Percentiles rank a stretch among this genome's conserved stretches.
These are phyloP conservation scores for Sparus aurata DNA, from an alignment of 2,797 vertebrate species.

Conservation along the genomic window DNA sequence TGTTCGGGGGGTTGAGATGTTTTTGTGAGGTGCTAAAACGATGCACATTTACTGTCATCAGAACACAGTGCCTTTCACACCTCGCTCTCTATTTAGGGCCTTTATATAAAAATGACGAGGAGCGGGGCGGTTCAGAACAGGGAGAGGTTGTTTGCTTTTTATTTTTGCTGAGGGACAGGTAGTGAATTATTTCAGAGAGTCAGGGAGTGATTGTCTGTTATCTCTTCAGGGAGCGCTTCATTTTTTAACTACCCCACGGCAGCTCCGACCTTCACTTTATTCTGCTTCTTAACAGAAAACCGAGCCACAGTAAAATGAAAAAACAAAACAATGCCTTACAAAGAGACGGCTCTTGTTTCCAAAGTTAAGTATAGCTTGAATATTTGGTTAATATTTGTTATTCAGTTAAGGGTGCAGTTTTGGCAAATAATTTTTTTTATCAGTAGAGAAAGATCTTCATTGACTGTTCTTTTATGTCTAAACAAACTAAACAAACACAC, in stretches of 20 bases:
- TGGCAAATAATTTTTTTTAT: too few species aligned
- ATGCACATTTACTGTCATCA: conserved; percentile 13
- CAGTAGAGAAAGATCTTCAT: too few species aligned
- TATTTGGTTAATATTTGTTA: neutral
- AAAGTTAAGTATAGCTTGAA: neutral
- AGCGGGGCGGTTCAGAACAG: neutral
- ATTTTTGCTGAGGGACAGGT: neutral
- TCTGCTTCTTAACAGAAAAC: neutral
- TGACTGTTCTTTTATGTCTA: too few species aligned
- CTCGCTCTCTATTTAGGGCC: neutral
- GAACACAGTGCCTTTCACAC: conserved; percentile 16
- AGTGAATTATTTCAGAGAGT: neutral
- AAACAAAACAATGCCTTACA: neutral
- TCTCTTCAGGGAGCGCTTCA: neutral
- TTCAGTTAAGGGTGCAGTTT: neutral
- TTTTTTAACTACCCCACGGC: neutral
- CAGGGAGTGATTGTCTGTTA: neutral
- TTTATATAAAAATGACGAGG: neutral
- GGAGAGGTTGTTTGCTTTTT: neutral
- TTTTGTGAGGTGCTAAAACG: conserved; percentile 31
- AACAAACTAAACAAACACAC: too few species aligned
- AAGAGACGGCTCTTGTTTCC: neutral
- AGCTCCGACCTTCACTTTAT: neutral
- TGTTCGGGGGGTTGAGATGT: conserved; percentile 13
- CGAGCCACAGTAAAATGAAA: neutral